Base-by-base conservation (phyloP, 2,888 invertebrate genomes). In the Caenorhabditis sp. region DNA sequence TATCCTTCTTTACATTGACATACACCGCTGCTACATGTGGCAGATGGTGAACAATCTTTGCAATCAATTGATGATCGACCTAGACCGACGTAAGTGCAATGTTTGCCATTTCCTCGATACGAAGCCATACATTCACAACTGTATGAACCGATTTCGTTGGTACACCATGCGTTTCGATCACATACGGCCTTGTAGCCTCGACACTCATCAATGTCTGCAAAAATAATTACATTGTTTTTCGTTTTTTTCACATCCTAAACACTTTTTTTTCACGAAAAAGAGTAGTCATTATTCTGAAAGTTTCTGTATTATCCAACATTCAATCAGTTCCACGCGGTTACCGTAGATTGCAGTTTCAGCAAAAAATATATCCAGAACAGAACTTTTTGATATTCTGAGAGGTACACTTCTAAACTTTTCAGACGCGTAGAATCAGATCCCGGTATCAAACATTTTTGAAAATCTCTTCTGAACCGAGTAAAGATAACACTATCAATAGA, bases 191-290 rank as follows among this genome's bases (percentile, higher is more conserved):
- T 77, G 31, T 62, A 62, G 3, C 74, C 76, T 8, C 81, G 77
- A 54, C 86, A 86, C 59, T 86, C 86, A 66, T 86, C 84, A 27
- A 83, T 76, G 58, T 86, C 86, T 83, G 55, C 27, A 78, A 36
- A 36, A 36, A 36, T 36, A 8, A 36, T 43, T n/a, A n/a, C n/a
- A 26, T 6, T 17, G 51, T 12, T 12, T 59, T 10, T n/a, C 23
- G 1, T 12, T 54, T 23, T 12, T 1, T 58, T 62, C 36, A 27
- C 43, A 12, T n/a, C 14, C 5, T 8, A 36, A 36, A 36, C 5
- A 5, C 36, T 36, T 36, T 36, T 36, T 36, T 36, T 36, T 62
- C n/a, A n/a, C n/a, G n/a, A n/a, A n/a, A n/a, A n/a, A n/a, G n/a
- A n/a, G n/a, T n/a, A n/a, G n/a, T n/a, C n/a, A n/a, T n/a, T n/a